Evolutionary conservation across 37 sponge, comb jelly and placozoan genomes (phyloP).

Genomic region (Ianthella basta): DNA sequence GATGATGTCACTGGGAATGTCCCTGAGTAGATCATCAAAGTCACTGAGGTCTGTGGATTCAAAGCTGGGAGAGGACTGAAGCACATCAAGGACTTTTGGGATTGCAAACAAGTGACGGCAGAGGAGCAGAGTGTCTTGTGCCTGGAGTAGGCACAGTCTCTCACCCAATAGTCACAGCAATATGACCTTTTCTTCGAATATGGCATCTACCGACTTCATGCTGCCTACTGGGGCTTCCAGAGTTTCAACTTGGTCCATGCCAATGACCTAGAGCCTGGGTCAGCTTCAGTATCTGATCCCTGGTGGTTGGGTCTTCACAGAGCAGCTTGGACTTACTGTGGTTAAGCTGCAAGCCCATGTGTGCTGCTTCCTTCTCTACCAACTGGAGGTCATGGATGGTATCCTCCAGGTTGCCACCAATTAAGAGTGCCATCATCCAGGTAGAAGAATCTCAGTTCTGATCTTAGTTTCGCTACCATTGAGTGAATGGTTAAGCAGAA

Average conservation of each 20-base stretch:
- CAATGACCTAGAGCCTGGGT: not conserved
- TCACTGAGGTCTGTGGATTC: too few relatives aligned
- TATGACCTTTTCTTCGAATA: not conserved
- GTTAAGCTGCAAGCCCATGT: conserved; percentile 38
- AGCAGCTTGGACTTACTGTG: conserved; percentile 30
- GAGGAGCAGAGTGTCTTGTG: too few relatives aligned
- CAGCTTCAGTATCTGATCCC: not conserved
- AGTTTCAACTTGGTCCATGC: not conserved
- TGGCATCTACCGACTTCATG: not conserved
- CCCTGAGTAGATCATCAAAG: too few relatives aligned
- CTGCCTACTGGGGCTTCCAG: conserved; percentile 36
- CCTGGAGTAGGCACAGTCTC: not conserved
- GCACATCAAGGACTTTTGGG: too few relatives aligned
- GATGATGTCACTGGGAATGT: too few relatives aligned
- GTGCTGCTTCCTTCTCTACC: conserved; percentile 21
- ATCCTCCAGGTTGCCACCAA: conserved; percentile 32
- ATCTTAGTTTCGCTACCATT: conserved; percentile 5
- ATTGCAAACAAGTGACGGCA: too few relatives aligned
- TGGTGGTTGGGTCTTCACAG: conserved; percentile 2
- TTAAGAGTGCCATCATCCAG: conserved; percentile 41
- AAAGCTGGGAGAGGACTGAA: too few relatives aligned
- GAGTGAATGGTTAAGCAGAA: conserved; percentile 45
- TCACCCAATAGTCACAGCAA: conserved; percentile 2
- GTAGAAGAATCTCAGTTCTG: conserved; percentile 41
- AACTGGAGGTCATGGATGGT: conserved; percentile 2